Evolutionary conservation across 2,113 vertebrate species (phyloP), one percentile per base, ranked within the genome.

Genomic region (Hippolais icterina): DNA sequence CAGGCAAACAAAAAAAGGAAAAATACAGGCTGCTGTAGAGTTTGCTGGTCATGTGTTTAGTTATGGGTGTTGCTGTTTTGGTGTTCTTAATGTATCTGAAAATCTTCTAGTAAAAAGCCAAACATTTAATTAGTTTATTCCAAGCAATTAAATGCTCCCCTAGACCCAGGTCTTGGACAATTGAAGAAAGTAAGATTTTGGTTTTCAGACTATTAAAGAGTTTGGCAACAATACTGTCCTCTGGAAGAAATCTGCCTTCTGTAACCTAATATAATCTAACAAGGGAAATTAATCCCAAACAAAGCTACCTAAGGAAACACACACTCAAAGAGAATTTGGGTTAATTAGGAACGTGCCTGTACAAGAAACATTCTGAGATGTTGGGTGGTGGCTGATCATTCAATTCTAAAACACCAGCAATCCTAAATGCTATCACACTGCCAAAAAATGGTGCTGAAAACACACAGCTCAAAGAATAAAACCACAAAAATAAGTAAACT

Each of bases 281-380:
- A 41, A 6, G 2, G 4, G 44, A 82, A 37, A 90, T 15, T 22
- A 47, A 76, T 29, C 35, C 46, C 59, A 57, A 72, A 83, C 15
- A 69, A 9, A 56, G 44, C 35, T 37, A 56, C 19, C 57, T 39
- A 59, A 57, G 22, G n/a, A 66, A 79, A 70, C 18, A 72, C 19
- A 76, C 4, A 19, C 12, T 65, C 27, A 37, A 16, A 59, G 20
- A 59, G 13, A 59, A 68, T 54, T 13, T 47, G 16, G 23, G 22
- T 23, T 87, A 29, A 49, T 16, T 15, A 74, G 9, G 2, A 14
- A 65, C 0, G 0, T 49, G 28, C 28, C 35, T 42, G 56, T 12
- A 53, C 7, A 11, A 78, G 16, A 70, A 87, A 72, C 22, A 75
- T 13, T 59, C 0, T 10, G 37, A 74, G 23, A 61, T 35, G 23